Percentiles rank a stretch among this genome's conserved stretches.
These are phyloP conservation scores for Felis chaus DNA, from an alignment of 2,113 vertebrate species.

Conservation along the genomic window DNA sequence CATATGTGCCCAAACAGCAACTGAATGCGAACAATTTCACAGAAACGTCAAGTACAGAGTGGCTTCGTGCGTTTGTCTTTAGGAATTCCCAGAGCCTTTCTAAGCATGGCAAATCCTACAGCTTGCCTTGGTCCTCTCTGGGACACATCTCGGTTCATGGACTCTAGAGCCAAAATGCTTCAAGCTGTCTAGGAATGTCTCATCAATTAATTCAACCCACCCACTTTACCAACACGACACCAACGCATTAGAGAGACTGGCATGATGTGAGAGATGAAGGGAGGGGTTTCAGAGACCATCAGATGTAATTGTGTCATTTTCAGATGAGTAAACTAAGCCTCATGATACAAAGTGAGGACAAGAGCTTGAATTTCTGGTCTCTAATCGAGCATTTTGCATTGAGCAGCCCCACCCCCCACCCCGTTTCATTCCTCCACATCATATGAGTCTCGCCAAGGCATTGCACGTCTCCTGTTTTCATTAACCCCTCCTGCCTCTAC, in stretches of 20 bases:
- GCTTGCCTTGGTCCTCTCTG: not conserved
- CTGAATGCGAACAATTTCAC: constrained; percentile 13
- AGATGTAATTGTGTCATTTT: not conserved
- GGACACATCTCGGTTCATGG: not conserved
- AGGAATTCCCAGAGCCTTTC: not conserved
- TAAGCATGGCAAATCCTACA: not conserved
- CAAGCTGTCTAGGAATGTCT: not conserved
- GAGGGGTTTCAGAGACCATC: not conserved
- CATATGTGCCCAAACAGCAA: constrained; percentile 66
- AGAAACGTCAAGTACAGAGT: not conserved
- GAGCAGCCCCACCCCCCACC: accelerated
- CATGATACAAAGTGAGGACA: not conserved
- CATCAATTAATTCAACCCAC: not conserved
- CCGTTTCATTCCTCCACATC: not conserved
- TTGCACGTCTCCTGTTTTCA: not conserved
- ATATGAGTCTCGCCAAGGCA: not conserved
- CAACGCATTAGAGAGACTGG: not conserved
- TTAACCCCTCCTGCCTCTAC: not conserved
- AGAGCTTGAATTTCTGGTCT: not conserved
- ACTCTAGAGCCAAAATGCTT: not conserved
- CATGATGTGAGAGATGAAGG: not conserved
- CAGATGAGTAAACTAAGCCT: not conserved
- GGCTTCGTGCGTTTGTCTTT: not conserved
- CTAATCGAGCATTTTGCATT: not conserved
- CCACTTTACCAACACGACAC: not conserved